Evolutionary conservation across 2,113 vertebrate species (phyloP).

Genomic region (Sakesphorus luctuosus): DNA sequence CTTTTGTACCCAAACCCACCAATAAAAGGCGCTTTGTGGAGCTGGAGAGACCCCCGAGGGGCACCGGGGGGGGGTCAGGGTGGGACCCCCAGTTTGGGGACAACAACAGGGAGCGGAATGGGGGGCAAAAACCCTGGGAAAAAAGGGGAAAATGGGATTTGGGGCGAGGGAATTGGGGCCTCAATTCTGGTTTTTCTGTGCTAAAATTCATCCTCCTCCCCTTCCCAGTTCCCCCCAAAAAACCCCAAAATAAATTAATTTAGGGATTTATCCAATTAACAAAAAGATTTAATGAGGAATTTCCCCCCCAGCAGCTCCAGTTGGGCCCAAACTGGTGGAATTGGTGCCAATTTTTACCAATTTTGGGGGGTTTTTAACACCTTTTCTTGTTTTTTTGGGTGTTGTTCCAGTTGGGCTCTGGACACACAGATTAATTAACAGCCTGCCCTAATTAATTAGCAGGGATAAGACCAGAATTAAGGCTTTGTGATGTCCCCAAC

Average conservation of each 20-base stretch:
- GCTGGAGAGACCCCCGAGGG: fast-evolving
- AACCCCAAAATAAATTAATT: background rate
- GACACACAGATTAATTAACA: too few relatives aligned
- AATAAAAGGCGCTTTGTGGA: background rate
- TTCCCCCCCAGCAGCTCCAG: background rate
- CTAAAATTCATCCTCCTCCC: background rate
- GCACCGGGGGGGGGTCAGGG: too few relatives aligned
- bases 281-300: too few relatives aligned
- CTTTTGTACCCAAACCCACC: background rate
- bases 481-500: background rate
- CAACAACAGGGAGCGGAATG: too few relatives aligned
- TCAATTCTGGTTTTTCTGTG: fast-evolving
- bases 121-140: background rate
- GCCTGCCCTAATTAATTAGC: background rate
- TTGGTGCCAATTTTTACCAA: background rate
- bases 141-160: too few relatives aligned
- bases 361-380: too few relatives aligned
- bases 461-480: background rate
- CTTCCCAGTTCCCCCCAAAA: too few relatives aligned
- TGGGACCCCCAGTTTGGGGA: too few relatives aligned
- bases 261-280: fast-evolving
- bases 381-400: background rate
- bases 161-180: background rate
- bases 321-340: background rate
- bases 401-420: too few relatives aligned